Evolutionary conservation across 2,113 vertebrate genomes (phyloP).

Genomic region (Triplophysa siluroides): DNA sequence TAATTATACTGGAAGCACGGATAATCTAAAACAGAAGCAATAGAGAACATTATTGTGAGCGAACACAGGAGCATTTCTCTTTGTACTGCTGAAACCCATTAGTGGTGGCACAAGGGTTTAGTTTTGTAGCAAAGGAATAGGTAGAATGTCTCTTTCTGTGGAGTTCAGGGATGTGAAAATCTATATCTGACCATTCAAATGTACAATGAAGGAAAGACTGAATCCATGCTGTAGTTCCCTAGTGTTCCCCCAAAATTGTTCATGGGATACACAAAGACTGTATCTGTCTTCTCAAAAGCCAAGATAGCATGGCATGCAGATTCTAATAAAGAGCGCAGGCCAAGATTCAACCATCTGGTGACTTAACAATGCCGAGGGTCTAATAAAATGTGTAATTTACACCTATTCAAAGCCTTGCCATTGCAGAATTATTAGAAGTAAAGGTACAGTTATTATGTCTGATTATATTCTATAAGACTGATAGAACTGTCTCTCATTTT

Average conservation of each 20-base stretch:
- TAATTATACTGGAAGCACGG: not conserved
- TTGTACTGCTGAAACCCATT: too few relatives aligned
- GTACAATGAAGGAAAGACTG: too few relatives aligned
- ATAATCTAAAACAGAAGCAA: too few relatives aligned
- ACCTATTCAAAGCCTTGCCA: too few relatives aligned
- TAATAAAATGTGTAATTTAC: too few relatives aligned
- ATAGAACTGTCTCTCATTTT: too few relatives aligned
- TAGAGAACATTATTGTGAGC: too few relatives aligned
- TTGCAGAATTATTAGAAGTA: too few relatives aligned
- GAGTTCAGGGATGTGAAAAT: not conserved
- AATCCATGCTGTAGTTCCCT: too few relatives aligned
- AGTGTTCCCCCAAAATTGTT: not conserved
- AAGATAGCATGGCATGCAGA: not conserved
- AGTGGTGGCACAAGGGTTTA: not conserved
- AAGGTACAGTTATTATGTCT: too few relatives aligned
- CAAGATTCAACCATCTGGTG: conserved; percentile 31
- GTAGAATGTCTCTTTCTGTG: not conserved
- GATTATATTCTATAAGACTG: too few relatives aligned
- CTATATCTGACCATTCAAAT: not conserved
- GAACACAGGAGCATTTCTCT: not conserved
- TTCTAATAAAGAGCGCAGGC: not conserved
- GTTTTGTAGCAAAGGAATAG: not conserved
- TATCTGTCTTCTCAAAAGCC: too few relatives aligned
- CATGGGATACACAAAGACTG: not conserved
- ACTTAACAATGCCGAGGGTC: not conserved